Conservation (phyloP, 2,797 vertebrate genomes). For the Adrianichthys oophorus region DNA sequence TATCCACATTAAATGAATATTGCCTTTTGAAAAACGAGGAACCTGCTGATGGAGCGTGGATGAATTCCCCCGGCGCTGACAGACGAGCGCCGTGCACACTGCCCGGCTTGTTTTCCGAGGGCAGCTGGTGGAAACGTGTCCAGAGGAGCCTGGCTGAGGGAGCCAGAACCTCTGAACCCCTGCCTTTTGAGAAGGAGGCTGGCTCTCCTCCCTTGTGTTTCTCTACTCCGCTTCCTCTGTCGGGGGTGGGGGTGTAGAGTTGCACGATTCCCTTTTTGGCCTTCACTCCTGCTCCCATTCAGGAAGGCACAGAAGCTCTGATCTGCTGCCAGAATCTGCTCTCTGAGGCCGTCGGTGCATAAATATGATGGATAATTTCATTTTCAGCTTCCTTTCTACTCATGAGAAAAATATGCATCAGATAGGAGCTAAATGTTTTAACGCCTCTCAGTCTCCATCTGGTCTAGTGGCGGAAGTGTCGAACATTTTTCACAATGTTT, state of each 20-base stretch:
- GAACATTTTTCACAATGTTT: not conserved
- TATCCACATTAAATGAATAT: constrained; percentile 30
- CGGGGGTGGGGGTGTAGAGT: constrained; percentile 42
- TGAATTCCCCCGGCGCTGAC: constrained; percentile 43
- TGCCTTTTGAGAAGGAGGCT: constrained; percentile 57
- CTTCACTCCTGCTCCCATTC: constrained; percentile 54
- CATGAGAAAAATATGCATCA: constrained; percentile 32
- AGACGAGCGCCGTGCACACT: constrained; percentile 52
- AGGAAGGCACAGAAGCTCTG: constrained; percentile 68
- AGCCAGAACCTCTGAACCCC: constrained; percentile 67
- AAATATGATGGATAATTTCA: constrained; percentile 24
- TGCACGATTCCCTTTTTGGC: constrained; percentile 60
- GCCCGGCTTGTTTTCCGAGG: constrained; percentile 66
- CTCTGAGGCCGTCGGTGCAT: constrained; percentile 25
- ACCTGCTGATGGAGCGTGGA: constrained; percentile 57
- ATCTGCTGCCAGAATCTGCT: constrained; percentile 64
- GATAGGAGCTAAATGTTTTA: constrained; percentile 27
- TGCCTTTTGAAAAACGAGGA: constrained; percentile 34
- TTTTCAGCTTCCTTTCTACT: constrained; percentile 20
- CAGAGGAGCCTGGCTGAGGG: constrained; percentile 67
- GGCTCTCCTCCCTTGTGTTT: constrained; percentile 46
- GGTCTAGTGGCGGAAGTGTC: constrained; percentile 21
- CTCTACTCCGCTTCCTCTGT: constrained; percentile 64
- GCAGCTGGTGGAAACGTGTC: constrained; percentile 75
- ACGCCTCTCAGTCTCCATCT: constrained; percentile 37